Evolutionary conservation across 64 coral and sea anemone genomes (phyloP), one percentile per base, ranked within the genome.

Genomic region (Actinia equina): DNA sequence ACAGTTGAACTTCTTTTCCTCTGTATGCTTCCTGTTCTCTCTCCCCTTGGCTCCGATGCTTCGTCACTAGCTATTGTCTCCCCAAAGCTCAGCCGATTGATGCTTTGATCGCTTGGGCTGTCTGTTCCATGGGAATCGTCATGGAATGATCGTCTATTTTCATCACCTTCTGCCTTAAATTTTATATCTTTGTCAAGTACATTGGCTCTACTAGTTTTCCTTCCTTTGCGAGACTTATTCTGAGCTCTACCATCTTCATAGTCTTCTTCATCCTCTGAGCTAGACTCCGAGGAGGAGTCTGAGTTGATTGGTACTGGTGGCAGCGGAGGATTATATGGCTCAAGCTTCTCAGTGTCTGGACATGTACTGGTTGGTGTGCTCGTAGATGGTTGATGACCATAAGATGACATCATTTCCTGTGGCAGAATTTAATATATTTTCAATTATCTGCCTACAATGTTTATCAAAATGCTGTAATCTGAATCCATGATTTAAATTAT

Each of bases 241-340:
- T 46, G 17, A 88, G 90, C 42, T 87, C 43, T 43, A 84, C 74
- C 67, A 5, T 82, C 85, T 51, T 92, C 91, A 43, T 86, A 79
- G 17, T 88, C 91, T 84, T 96, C 94, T 78, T 93, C 91, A n/a
- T 96, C 94, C 71, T 96, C 94, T 71, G 94, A 96, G 25, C 94
- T 96, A 49, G 90, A 93, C 82, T 96, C 94, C 79, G 94, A 96
- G 27, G 94, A 96, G 0, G 85, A 92, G 17, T 87, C 90, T 19
- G 87, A 77, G 37, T 89, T 87, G 22, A 88, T 87, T 3, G 94
- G 94, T 76, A 96, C 27, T 1, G 91, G 69, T 20, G 94, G 94
- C 5, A 96, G 88, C 5, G 94, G 94, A 10, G 91, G 82, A 87
- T 96, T 87, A 9, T 96, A 96, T 13, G 86, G 69, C 57, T 85